Conservation (phyloP, 2,888 invertebrate genomes). For the Caenorhabditis wallacei region DNA sequence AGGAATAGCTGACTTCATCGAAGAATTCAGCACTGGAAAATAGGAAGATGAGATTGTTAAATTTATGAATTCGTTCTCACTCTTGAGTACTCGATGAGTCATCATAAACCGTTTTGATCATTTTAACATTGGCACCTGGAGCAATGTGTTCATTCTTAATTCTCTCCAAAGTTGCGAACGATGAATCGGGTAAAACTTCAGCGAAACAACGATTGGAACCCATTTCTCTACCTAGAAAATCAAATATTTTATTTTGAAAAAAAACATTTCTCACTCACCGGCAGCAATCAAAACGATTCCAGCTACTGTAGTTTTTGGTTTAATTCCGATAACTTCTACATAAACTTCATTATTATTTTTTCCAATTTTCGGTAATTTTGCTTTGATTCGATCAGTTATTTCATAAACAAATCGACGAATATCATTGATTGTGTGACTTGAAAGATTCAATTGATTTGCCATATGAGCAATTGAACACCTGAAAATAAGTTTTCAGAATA, state of each 20-base stretch:
- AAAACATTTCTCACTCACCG: neutral
- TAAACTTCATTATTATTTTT: conserved; percentile 15
- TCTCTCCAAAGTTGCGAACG: neutral
- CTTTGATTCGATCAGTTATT: conserved; percentile 15
- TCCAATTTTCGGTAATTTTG: conserved; percentile 16
- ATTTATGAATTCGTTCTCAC: neutral
- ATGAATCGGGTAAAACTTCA: conserved; percentile 10
- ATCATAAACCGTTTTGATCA: conserved; percentile 25
- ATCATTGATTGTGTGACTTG: conserved; percentile 40
- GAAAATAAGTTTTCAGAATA: conserved; percentile 4
- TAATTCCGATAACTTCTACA: conserved; percentile 31
- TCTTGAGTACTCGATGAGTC: neutral
- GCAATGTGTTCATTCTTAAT: neutral
- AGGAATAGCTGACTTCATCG: conserved; percentile 14
- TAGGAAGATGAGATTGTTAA: neutral
- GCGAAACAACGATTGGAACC: conserved; percentile 31
- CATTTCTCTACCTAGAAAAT: conserved; percentile 25
- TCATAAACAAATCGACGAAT: conserved; percentile 28
- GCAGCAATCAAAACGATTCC: neutral
- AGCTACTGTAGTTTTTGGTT: neutral
- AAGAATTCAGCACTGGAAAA: conserved; percentile 42
- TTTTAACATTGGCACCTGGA: neutral
- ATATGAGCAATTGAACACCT: conserved; percentile 25
- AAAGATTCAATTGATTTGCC: conserved; percentile 24
- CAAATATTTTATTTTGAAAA: neutral